Conservation (phyloP, 2,797 vertebrate genomes). For the Setipinna tenuifilis region DNA sequence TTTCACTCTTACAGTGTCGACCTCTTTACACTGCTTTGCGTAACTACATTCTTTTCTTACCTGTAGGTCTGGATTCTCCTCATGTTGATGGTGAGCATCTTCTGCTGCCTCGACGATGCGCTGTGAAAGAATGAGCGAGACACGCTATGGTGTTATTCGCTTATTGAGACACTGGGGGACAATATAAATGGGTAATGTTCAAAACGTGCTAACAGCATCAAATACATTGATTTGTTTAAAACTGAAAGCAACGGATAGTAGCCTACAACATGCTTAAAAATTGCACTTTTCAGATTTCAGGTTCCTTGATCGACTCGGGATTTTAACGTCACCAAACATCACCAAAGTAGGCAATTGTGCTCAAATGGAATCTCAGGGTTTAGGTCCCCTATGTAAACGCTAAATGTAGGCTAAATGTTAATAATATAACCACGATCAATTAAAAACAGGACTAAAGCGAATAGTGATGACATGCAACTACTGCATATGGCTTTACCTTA, state of each 20-base stretch:
- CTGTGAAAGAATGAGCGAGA: constrained; percentile 64
- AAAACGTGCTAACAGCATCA: background rate
- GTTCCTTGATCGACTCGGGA: background rate
- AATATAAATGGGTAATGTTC: background rate
- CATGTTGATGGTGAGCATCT: constrained; percentile 93
- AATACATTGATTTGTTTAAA: constrained; percentile 12
- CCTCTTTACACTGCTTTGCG: background rate
- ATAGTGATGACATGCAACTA: too few species aligned
- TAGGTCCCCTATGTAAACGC: too few species aligned
- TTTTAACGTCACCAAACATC: too few species aligned
- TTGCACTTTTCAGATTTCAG: background rate
- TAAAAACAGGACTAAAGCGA: too few species aligned
- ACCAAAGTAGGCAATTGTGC: too few species aligned
- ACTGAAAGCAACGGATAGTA: background rate
- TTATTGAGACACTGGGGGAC: background rate
- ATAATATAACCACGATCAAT: too few species aligned
- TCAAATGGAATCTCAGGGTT: too few species aligned
- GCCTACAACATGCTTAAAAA: background rate
- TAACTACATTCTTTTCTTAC: constrained; percentile 66
- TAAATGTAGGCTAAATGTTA: too few species aligned
- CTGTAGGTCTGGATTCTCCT: constrained; percentile 95
- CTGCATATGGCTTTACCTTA: too few species aligned
- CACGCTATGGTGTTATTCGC: constrained; percentile 2
- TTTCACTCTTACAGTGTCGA: background rate
- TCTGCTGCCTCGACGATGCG: constrained; percentile 96